A percentile compares a stretch with the other conserved stretches of the same genome.
Evolutionary conservation across 1,140 invertebrate genomes (phyloP).

Genomic region (Oryctes rhinoceros): DNA sequence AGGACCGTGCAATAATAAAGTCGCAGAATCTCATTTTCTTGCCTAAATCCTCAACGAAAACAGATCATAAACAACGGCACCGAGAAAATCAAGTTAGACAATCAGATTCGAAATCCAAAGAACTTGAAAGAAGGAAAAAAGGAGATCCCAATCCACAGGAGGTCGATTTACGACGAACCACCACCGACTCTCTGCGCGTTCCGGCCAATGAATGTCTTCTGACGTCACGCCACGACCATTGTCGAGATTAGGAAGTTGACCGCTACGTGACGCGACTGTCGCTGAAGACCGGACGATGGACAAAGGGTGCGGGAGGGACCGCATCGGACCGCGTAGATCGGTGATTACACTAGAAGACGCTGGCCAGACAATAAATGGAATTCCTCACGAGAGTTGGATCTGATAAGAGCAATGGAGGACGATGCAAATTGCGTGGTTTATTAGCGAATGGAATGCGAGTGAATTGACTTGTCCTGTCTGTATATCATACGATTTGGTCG

Average conservation of each 20-base stretch:
- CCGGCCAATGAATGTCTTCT: neutral
- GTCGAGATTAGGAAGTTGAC: slow-evolving; percentile 8
- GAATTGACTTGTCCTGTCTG: too few relatives aligned
- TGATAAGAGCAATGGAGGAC: neutral
- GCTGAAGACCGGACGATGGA: neutral
- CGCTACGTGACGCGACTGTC: slow-evolving; percentile 2
- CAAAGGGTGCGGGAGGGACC: neutral
- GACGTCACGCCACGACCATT: neutral
- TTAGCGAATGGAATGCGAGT: neutral
- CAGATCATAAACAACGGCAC: too few relatives aligned
- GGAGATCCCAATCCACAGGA: neutral
- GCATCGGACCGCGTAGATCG: neutral
- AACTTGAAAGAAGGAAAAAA: too few relatives aligned
- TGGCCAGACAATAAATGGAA: neutral
- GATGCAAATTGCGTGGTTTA: slow-evolving; percentile 13
- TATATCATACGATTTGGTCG: too few relatives aligned
- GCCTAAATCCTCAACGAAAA: too few relatives aligned
- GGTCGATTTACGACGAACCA: neutral
- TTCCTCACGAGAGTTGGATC: neutral
- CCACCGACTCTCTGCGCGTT: neutral
- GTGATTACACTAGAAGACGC: neutral
- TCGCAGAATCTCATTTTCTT: too few relatives aligned
- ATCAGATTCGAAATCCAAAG: too few relatives aligned
- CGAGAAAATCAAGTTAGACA: too few relatives aligned
- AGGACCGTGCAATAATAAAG: too few relatives aligned